Conservation (phyloP, 2,888 invertebrate genomes). For the Noctua comes region DNA sequence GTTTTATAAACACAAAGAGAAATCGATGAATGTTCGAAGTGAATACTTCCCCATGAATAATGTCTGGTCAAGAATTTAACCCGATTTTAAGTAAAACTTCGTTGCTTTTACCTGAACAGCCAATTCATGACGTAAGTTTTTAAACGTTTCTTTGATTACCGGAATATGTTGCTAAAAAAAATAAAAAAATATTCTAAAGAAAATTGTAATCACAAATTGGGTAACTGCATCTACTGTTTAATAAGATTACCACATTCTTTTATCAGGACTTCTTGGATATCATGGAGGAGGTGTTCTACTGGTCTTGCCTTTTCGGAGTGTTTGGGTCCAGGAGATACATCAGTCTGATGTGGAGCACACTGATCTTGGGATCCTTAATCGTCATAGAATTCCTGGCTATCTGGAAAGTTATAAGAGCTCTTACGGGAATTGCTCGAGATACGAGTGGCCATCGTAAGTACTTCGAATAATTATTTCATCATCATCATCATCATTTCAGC, state of each 20-base stretch:
- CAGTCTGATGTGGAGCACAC: slow-evolving; percentile 73
- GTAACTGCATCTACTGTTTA: no score
- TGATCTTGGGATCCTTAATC: slow-evolving; percentile 68
- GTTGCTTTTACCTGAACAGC: slow-evolving; percentile 71
- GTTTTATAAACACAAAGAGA: slow-evolving; percentile 7
- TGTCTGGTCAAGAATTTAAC: slow-evolving; percentile 41
- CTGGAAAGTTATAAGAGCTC: slow-evolving; percentile 79
- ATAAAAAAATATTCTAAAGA: no score
- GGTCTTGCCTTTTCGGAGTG: slow-evolving; percentile 76
- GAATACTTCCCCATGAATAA: slow-evolving; percentile 1
- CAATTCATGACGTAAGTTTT: slow-evolving; percentile 75
- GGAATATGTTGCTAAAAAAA: neutral
- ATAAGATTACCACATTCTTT: neutral
- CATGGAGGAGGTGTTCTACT: slow-evolving; percentile 73
- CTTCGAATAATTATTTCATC: neutral
- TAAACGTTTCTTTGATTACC: neutral
- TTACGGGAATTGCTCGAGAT: slow-evolving; percentile 78
- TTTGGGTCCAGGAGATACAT: slow-evolving; percentile 67
- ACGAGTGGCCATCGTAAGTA: slow-evolving; percentile 76
- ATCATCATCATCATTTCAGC: no score
- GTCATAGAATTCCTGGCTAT: slow-evolving; percentile 72
- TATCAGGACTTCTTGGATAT: slow-evolving; percentile 74
- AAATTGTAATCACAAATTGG: no score
- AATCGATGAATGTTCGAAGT: neutral
- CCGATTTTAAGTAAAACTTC: slow-evolving; percentile 53